Evolutionary conservation across 2,797 vertebrate genomes (phyloP).

Genomic region (Myotis vivesi): DNA sequence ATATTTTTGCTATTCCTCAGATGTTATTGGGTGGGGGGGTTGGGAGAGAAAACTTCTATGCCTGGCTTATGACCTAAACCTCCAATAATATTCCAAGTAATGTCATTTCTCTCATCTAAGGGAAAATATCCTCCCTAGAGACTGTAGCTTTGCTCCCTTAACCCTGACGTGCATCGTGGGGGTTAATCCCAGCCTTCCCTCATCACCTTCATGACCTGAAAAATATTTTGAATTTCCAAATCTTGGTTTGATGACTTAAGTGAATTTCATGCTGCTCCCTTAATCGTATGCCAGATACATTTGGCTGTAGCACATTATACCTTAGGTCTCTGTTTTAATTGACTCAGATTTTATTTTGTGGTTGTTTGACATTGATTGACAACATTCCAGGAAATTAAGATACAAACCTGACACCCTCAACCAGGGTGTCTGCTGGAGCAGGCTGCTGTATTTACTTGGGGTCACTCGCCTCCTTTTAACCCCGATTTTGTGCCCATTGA

Average conservation of each 20-base stretch:
- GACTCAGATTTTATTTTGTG: slow-evolving; percentile 34
- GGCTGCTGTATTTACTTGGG: not conserved
- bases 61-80: not conserved
- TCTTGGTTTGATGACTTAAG: slow-evolving; percentile 1
- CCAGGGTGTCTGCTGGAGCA: not conserved
- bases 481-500: not conserved
- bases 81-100: slow-evolving; percentile 35
- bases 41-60: not conserved
- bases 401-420: slow-evolving; percentile 35
- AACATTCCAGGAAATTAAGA: slow-evolving; percentile 35
- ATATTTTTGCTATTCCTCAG: not conserved
- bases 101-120: not conserved
- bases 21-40: not conserved
- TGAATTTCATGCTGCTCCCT: slow-evolving; percentile 28
- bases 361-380: slow-evolving; percentile 56
- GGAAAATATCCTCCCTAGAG: not conserved
- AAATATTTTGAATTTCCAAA: slow-evolving; percentile 63
- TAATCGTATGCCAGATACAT: not conserved
- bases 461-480: not conserved
- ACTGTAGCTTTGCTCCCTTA: slow-evolving; percentile 31
- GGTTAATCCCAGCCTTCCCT: slow-evolving; percentile 21
- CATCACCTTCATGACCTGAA: slow-evolving; percentile 19
- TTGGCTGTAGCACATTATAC: not conserved
- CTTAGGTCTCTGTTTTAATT: slow-evolving; percentile 23
- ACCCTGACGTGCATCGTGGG: not conserved